Conservation (phyloP, 2,888 invertebrate species). For the Alentia gelatinosa region DNA sequence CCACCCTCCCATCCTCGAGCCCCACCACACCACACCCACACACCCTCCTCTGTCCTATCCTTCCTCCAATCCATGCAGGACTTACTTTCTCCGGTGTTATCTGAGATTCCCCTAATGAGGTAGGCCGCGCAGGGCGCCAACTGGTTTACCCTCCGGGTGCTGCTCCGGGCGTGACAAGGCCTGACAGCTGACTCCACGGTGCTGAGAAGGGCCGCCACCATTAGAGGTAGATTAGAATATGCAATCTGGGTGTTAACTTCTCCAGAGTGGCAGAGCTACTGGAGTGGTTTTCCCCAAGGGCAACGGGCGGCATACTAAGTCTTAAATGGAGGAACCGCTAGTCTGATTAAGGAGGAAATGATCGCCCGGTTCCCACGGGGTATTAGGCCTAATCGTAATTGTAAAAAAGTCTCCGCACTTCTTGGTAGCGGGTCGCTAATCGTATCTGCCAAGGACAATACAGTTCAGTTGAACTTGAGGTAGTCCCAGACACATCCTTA, state of each 20-base stretch:
- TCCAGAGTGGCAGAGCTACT: neutral
- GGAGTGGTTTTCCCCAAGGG: neutral
- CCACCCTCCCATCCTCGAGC: neutral
- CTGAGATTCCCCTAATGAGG: neutral
- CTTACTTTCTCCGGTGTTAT: constrained; percentile 11
- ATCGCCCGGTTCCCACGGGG: constrained; percentile 1
- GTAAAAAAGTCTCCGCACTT: neutral
- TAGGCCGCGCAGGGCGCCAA: neutral
- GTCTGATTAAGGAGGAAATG: constrained; percentile 25
- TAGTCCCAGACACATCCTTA: neutral
- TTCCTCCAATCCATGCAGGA: neutral
- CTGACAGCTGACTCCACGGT: constrained; percentile 13
- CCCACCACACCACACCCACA: neutral
- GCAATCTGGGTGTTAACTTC: neutral
- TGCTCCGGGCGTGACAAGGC: neutral
- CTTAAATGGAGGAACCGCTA: neutral
- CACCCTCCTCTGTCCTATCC: neutral
- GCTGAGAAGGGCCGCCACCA: neutral
- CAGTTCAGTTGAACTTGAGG: neutral
- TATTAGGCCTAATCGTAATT: neutral
- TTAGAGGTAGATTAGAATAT: constrained; percentile 8
- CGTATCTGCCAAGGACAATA: neutral
- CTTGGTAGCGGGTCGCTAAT: neutral
- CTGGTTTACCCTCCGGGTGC: neutral
- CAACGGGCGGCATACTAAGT: neutral